Percentiles rank a stretch among this genome's conserved stretches.
Conservation (phyloP, 1,140 invertebrate species). For the Wiebesia pumilae region DNA sequence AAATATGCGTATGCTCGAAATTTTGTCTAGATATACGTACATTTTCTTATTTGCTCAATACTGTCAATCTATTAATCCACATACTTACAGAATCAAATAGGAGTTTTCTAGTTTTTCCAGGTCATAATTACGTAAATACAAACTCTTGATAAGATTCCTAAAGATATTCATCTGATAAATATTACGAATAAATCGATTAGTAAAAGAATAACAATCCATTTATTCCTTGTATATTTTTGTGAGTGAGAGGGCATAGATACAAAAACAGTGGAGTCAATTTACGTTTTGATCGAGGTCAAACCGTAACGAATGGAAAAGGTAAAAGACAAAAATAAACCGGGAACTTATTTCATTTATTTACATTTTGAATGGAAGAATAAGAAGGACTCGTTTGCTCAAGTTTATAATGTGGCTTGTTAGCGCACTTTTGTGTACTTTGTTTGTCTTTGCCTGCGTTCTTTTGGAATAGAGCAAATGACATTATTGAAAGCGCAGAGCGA, state of each 20-base stretch:
- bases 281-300: not conserved
- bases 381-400: constrained; percentile 2
- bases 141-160: too few species aligned
- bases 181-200: not conserved
- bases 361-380: constrained; percentile 24
- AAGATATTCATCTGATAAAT: too few species aligned
- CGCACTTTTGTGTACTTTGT: not conserved
- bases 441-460: not conserved
- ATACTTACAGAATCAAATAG: too few species aligned
- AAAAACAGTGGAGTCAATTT: not conserved
- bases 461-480: not conserved
- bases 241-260: not conserved
- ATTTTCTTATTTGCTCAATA: too few species aligned
- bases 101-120: too few species aligned
- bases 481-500: not conserved
- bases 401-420: constrained; percentile 28
- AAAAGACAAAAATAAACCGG: not conserved
- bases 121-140: too few species aligned
- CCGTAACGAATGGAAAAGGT: constrained; percentile 4
- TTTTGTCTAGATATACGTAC: too few species aligned
- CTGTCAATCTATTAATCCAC: too few species aligned
- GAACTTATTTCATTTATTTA: constrained; percentile 27
- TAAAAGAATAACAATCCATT: not conserved
- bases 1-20: too few species aligned
- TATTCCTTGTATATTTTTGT: not conserved